These are phyloP conservation scores for Tipula vernalis DNA, from an alignment of 2,888 invertebrate genomes.

Conservation along the genomic window DNA sequence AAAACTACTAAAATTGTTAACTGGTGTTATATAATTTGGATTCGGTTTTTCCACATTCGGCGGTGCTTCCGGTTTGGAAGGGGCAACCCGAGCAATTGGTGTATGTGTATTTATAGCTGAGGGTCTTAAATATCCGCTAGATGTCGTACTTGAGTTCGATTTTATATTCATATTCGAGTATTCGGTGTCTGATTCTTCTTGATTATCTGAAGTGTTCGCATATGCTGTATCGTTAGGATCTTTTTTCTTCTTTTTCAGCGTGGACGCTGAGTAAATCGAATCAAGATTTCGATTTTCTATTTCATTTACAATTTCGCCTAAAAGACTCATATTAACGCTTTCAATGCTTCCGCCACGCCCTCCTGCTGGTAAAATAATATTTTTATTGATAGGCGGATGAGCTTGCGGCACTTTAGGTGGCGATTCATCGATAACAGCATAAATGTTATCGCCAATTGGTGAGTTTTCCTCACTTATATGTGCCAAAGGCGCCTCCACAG, in stretches of 20 bases:
- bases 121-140: constrained; percentile 61
- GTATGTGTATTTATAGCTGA: constrained; percentile 51
- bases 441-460: constrained; percentile 59
- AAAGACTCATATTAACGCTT: constrained; percentile 56
- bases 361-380: constrained; percentile 37
- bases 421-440: constrained; percentile 75
- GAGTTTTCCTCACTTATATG: constrained; percentile 49
- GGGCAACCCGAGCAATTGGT: constrained; percentile 39
- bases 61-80: constrained; percentile 28
- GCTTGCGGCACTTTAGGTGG: constrained; percentile 38
- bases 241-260: constrained; percentile 49
- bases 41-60: constrained; percentile 6
- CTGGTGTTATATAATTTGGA: not conserved
- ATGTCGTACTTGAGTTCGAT: constrained; percentile 49
- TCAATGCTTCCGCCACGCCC: constrained; percentile 41
- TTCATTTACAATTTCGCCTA: constrained; percentile 79
- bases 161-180: constrained; percentile 43
- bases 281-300: constrained; percentile 77
- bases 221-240: constrained; percentile 35
- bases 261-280: constrained; percentile 73
- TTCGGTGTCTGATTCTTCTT: constrained; percentile 47
- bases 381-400: constrained; percentile 30
- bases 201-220: constrained; percentile 43
- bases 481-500: constrained; percentile 43
- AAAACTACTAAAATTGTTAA: constrained; percentile 12